phyloP scores from a whole-genome alignment of 2,797 vertebrate species.

The Trematomus bernacchii region DNA sequence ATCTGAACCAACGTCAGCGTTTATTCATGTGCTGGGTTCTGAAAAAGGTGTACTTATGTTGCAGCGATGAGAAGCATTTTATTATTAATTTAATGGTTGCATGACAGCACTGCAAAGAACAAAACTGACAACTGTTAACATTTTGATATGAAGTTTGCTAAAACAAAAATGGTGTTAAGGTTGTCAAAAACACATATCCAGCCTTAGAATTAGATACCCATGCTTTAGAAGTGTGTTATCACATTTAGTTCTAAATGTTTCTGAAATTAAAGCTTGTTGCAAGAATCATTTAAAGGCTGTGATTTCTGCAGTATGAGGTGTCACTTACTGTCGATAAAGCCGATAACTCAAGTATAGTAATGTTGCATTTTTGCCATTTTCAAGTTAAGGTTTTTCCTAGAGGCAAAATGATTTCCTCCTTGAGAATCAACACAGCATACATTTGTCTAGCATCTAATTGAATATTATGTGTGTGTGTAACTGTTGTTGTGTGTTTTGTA shows the following conservation, averaged over 20 bases:
- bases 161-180: too few relatives aligned
- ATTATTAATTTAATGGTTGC: neutral
- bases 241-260: neutral
- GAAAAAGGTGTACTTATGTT: neutral
- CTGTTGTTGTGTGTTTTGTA: slow-evolving; percentile 57
- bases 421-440: neutral
- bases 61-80: neutral
- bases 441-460: neutral
- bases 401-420: neutral
- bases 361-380: too few relatives aligned
- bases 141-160: too few relatives aligned
- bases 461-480: neutral
- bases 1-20: neutral
- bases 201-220: neutral
- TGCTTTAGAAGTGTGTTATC: neutral
- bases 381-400: neutral
- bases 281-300: neutral
- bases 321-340: too few relatives aligned
- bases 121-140: neutral
- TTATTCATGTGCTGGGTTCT: neutral
- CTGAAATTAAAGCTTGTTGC: accelerated
- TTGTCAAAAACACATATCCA: neutral
- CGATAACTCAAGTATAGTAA: neutral
- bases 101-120: neutral
- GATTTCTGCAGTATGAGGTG: neutral